Evolutionary conservation across 2,888 invertebrate genomes (phyloP).

Genomic region (Caenorhabditis sinica): DNA sequence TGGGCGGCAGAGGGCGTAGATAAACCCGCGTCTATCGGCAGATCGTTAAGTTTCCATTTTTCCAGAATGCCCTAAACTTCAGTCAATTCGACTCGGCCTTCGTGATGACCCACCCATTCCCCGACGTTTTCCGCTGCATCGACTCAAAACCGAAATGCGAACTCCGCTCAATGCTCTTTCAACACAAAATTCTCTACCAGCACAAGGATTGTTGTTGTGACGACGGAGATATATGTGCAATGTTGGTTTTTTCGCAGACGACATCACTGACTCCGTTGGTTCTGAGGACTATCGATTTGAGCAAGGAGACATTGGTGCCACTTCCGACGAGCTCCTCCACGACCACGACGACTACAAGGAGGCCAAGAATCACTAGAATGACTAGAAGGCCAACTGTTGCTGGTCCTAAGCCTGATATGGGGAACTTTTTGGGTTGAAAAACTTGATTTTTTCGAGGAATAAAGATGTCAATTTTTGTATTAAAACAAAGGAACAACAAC

Average conservation of each 20-base stretch:
- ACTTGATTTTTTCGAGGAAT: too few relatives aligned
- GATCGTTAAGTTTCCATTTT: too few relatives aligned
- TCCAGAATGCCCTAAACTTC: constrained; percentile 19
- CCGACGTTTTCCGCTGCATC: not conserved
- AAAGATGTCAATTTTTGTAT: constrained; percentile 34
- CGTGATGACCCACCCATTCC: constrained; percentile 56
- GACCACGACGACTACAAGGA: not conserved
- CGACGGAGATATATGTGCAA: constrained; percentile 10
- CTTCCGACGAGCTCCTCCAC: not conserved
- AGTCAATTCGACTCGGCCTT: constrained; percentile 22
- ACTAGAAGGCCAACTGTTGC: not conserved
- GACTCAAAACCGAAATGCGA: constrained; percentile 26
- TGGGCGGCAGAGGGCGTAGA: not conserved
- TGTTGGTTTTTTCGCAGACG: constrained; percentile 36
- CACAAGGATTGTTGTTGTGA: constrained; percentile 58
- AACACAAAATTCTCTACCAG: constrained; percentile 35
- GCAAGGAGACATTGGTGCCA: constrained; percentile 16
- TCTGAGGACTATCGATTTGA: constrained; percentile 41
- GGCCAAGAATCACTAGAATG: not conserved
- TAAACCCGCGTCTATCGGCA: not conserved
- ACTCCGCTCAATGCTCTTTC: constrained; percentile 32
- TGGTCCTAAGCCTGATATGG: too few relatives aligned
- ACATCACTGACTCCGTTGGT: constrained; percentile 45
- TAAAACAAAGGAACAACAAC: too few relatives aligned
- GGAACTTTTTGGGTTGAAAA: not conserved